Evolutionary conservation across 2,113 vertebrate species (phyloP).

Genomic region (Psettodes erumei): DNA sequence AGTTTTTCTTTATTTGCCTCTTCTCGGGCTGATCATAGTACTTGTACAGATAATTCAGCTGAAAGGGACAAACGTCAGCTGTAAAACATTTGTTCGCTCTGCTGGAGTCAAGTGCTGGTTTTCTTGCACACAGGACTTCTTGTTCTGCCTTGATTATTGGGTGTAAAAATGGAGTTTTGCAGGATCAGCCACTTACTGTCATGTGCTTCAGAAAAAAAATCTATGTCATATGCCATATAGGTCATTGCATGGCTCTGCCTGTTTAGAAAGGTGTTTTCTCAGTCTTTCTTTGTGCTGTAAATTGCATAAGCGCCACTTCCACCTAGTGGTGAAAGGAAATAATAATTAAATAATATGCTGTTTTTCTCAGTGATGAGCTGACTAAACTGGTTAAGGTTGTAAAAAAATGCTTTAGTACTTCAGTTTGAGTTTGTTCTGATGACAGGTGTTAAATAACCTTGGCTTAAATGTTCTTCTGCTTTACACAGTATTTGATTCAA

Average conservation of each 20-base stretch:
- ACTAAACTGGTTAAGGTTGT: neutral
- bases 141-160: neutral
- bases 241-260: conserved; percentile 13
- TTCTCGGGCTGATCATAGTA: neutral
- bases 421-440: neutral
- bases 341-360: no score
- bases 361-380: neutral
- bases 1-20: neutral
- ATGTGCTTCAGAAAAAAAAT: neutral
- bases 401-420: no score
- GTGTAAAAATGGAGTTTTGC: neutral
- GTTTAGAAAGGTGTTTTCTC: neutral
- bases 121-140: neutral
- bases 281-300: neutral
- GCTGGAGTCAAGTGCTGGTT: neutral
- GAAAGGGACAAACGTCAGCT: neutral
- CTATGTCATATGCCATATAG: neutral
- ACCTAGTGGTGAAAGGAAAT: conserved; percentile 61
- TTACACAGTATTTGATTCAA: neutral
- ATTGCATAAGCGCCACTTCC: conserved; percentile 34
- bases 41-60: neutral
- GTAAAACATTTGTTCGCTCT: neutral
- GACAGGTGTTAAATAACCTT: neutral
- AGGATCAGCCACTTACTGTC: neutral
- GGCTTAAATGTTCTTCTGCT: neutral